Evolutionary conservation across 1,140 invertebrate species (phyloP), one percentile per base, ranked within the genome.

Genomic region (Heliconius eleuchia): DNA sequence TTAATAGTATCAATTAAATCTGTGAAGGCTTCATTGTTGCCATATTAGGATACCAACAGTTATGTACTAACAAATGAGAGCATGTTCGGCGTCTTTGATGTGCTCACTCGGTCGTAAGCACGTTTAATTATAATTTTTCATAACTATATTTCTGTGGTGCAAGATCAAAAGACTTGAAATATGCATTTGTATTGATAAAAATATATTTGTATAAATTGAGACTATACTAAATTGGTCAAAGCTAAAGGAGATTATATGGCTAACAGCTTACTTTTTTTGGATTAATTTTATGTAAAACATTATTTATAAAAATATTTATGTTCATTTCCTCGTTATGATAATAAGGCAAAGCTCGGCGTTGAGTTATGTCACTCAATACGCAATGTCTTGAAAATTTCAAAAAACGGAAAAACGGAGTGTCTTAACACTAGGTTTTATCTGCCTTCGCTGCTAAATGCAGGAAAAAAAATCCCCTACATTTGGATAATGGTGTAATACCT

Each of bases 1-100:
- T 87, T 92, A 92, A 91, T 91, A 87, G 88, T 87, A 88, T 87
- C 89, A 90, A 92, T 93, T 93, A 92, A 89, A 87, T 90, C 89
- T 85, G 87, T 89, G 91, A 90, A 90, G 83, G 87, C 84, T 89
- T 91, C 91, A 91, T 91, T 92, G 87, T 86, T n/a, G 76, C 86
- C 88, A 82, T 89, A 87, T 91, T 88, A 84, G 86, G 84, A 86
- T 80, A 76, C 77, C 81, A 81, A 89, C 88, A 87, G 89, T 89
- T 89, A 89, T 79, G 78, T 76, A 77, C 79, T 83, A 84, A 90
- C 85, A 87, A 88, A 89, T 86, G 82, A 80, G 85, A 83, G 82
- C 84, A 84, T 80, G 78, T 83, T 84, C 84, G 82, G 83, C 74
- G 75, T 85, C 82, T 86, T 82, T 85, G 84, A 85, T 85, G 84